These are phyloP conservation scores for Battus philenor DNA, from an alignment of 1,140 invertebrate species.

Conservation along the genomic window DNA sequence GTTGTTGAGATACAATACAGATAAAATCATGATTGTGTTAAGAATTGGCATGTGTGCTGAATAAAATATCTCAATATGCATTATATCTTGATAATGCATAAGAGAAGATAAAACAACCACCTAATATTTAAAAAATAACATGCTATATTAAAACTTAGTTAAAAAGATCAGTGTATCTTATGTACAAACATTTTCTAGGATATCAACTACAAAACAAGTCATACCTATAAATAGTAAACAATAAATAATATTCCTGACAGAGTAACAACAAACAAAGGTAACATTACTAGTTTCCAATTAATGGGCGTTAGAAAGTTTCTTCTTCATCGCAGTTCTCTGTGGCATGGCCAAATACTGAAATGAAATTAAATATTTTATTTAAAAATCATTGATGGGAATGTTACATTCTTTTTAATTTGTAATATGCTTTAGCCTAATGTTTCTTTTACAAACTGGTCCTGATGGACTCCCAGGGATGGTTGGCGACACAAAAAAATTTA, in stretches of 20 bases:
- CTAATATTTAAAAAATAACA: slow-evolving; percentile 45
- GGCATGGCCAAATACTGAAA: slow-evolving; percentile 87
- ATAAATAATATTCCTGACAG: slow-evolving; percentile 62
- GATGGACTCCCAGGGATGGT: too few species aligned
- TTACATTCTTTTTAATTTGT: too few species aligned
- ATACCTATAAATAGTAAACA: slow-evolving; percentile 55
- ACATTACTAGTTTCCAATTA: slow-evolving; percentile 61
- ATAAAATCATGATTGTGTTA: slow-evolving; percentile 59
- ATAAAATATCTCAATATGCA: slow-evolving; percentile 55
- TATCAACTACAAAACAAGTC: slow-evolving; percentile 47
- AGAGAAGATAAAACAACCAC: slow-evolving; percentile 48
- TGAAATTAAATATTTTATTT: too few species aligned
- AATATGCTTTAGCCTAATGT: too few species aligned
- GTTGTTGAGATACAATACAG: slow-evolving; percentile 24
- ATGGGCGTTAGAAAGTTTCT: slow-evolving; percentile 83
- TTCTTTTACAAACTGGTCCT: too few species aligned
- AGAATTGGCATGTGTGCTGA: slow-evolving; percentile 44
- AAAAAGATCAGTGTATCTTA: slow-evolving; percentile 49
- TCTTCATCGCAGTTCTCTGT: slow-evolving; percentile 87
- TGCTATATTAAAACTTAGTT: slow-evolving; percentile 43
- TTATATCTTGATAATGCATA: slow-evolving; percentile 66
- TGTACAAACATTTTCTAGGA: slow-evolving; percentile 60
- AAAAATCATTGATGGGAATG: too few species aligned
- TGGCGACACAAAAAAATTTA: too few species aligned
- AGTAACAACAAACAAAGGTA: slow-evolving; percentile 68